Conservation (phyloP, 2,113 vertebrate genomes). For the Hassar affinis region DNA sequence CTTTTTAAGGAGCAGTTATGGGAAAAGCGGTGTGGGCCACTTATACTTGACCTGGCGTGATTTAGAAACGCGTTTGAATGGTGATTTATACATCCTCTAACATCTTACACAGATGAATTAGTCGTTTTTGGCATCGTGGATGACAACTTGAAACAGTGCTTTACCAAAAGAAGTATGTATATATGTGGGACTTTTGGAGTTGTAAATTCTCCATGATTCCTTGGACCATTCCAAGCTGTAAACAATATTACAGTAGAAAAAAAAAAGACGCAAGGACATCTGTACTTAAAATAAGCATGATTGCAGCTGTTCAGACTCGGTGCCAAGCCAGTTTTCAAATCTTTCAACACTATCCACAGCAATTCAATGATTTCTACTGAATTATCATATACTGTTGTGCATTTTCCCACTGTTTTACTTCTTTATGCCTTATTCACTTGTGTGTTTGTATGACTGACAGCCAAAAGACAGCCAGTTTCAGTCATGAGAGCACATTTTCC, state of each 20-base stretch:
- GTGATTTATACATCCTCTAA: constrained; percentile 37
- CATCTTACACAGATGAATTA: constrained; percentile 59
- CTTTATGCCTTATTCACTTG: not conserved
- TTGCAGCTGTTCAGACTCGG: constrained; percentile 32
- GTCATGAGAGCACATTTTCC: constrained; percentile 28
- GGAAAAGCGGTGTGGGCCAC: constrained; percentile 54
- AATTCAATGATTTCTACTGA: not conserved
- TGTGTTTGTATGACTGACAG: not conserved
- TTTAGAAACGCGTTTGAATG: constrained; percentile 55
- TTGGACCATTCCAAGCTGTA: constrained; percentile 45
- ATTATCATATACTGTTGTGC: constrained; percentile 1
- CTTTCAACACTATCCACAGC: not conserved
- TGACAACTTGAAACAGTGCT: constrained; percentile 59
- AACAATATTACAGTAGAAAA: constrained; percentile 45
- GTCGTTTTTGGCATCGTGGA: constrained; percentile 59
- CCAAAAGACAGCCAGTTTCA: not conserved
- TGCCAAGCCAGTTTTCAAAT: constrained; percentile 17
- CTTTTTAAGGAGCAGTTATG: constrained; percentile 62
- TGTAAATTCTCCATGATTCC: constrained; percentile 58
- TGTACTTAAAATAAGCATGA: constrained; percentile 45
- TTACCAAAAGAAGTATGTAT: constrained; percentile 39
- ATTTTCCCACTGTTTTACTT: not conserved
- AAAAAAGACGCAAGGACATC: constrained; percentile 44
- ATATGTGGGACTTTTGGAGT: constrained; percentile 50
- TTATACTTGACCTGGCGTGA: constrained; percentile 57